phyloP scores from a whole-genome alignment of 1,140 invertebrate genomes.

The Aphidius ervi region DNA sequence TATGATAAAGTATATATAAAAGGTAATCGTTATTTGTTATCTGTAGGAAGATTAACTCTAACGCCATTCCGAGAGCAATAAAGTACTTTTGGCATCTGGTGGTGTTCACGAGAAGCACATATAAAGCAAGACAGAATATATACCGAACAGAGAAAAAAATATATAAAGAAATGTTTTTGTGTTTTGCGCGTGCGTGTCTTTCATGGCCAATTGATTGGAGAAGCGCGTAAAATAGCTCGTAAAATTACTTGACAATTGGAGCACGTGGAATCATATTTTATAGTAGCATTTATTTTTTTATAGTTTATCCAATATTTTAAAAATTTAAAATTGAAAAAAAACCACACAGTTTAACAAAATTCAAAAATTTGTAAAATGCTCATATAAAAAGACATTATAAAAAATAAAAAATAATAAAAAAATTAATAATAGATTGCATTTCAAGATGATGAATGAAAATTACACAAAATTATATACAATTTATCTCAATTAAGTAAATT shows the following conservation, averaged over 20 bases:
- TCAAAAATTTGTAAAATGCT: too few relatives aligned
- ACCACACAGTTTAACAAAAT: neutral
- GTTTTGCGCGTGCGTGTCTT: slow-evolving; percentile 37
- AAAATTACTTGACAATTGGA: slow-evolving; percentile 28
- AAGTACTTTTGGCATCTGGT: slow-evolving; percentile 47
- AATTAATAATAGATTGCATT: too few relatives aligned
- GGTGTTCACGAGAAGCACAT: slow-evolving; percentile 36
- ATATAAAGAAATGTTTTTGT: slow-evolving; percentile 26
- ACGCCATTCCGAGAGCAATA: slow-evolving; percentile 42
- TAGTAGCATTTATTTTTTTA: slow-evolving; percentile 12
- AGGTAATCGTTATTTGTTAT: slow-evolving; percentile 32
- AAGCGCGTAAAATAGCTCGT: slow-evolving; percentile 28
- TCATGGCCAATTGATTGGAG: slow-evolving; percentile 49
- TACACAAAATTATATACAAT: too few relatives aligned
- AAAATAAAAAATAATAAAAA: too few relatives aligned
- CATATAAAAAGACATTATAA: too few relatives aligned
- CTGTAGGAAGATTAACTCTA: slow-evolving; percentile 12
- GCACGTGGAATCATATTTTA: neutral
- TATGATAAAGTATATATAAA: slow-evolving; percentile 22
- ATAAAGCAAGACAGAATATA: slow-evolving; percentile 36
- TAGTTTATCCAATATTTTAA: neutral
- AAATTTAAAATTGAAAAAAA: too few relatives aligned
- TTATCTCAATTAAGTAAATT: too few relatives aligned
- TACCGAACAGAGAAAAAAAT: slow-evolving; percentile 13
- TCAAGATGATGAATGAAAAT: too few relatives aligned